These are phyloP conservation scores for Riparia riparia DNA, from an alignment of 2,113 vertebrate species.

Conservation along the genomic window DNA sequence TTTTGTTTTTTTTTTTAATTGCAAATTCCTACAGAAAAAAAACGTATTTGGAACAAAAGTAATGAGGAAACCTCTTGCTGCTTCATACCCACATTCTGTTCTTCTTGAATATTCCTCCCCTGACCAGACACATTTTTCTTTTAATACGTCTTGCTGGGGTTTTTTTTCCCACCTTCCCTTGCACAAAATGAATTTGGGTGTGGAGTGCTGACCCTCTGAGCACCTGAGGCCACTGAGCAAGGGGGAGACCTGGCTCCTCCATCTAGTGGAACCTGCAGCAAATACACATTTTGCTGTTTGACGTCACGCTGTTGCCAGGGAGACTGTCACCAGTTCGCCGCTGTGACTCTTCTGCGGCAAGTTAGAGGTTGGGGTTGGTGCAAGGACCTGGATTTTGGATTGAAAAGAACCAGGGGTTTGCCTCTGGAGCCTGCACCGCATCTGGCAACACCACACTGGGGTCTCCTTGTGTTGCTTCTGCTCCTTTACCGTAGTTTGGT, in stretches of 20 bases:
- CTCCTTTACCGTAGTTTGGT: neutral
- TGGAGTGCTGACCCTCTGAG: slow-evolving; percentile 31
- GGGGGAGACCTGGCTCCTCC: slow-evolving; percentile 70
- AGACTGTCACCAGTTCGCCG: slow-evolving; percentile 75
- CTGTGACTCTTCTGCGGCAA: slow-evolving; percentile 70
- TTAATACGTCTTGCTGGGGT: neutral
- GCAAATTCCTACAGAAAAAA: neutral
- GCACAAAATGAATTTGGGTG: slow-evolving; percentile 51
- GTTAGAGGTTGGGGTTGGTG: slow-evolving; percentile 39
- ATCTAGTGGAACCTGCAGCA: slow-evolving; percentile 72
- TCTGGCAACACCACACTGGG: neutral
- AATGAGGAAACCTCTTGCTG: neutral
- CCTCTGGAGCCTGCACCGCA: neutral
- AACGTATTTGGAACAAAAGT: neutral
- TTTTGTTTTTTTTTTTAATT: neutral
- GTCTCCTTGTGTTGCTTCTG: neutral
- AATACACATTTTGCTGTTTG: slow-evolving; percentile 65
- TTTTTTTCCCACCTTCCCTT: slow-evolving; percentile 18
- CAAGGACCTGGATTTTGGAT: slow-evolving; percentile 56
- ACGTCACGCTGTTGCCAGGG: slow-evolving; percentile 79
- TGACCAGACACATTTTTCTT: neutral
- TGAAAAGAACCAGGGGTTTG: slow-evolving; percentile 5
- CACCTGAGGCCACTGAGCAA: slow-evolving; percentile 67
- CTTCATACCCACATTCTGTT: neutral
- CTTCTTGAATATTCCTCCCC: neutral